Conservation (phyloP, 2,888 invertebrate genomes). For the Carabus problematicus region DNA sequence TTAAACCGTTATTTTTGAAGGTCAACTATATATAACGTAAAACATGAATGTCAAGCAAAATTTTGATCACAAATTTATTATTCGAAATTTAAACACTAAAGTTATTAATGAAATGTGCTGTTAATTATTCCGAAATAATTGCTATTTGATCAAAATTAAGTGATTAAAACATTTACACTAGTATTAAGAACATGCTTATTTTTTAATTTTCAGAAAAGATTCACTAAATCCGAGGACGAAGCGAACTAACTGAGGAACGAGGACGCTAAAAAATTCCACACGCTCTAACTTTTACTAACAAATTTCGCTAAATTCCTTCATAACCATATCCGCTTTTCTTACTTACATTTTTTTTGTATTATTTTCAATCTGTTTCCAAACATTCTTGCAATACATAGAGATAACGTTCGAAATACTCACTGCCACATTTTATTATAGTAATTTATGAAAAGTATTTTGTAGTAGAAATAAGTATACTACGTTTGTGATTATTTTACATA, state of each 20-base stretch:
- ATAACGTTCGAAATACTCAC: neutral
- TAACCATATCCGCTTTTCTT: neutral
- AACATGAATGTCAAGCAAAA: too few species aligned
- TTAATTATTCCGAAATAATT: too few species aligned
- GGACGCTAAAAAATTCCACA: constrained; percentile 30
- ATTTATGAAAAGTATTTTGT: neutral
- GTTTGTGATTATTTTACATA: too few species aligned
- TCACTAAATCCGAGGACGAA: constrained; percentile 55
- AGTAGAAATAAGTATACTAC: too few species aligned
- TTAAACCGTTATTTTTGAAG: too few species aligned
- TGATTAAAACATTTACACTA: neutral
- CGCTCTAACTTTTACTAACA: constrained; percentile 40
- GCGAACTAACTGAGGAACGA: constrained; percentile 52
- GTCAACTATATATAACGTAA: too few species aligned
- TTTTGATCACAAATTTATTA: too few species aligned
- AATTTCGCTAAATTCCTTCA: constrained; percentile 22
- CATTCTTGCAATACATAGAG: too few species aligned
- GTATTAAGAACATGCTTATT: constrained; percentile 44
- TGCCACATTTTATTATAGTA: neutral
- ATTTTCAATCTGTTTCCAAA: neutral
- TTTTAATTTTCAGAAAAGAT: constrained; percentile 63
- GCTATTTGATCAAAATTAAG: too few species aligned
- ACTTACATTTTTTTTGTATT: constrained; percentile 5
- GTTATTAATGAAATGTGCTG: too few species aligned
- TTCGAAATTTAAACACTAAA: too few species aligned